phyloP scores from a whole-genome alignment of 2,113 vertebrate species.

The Lathamus discolor region DNA sequence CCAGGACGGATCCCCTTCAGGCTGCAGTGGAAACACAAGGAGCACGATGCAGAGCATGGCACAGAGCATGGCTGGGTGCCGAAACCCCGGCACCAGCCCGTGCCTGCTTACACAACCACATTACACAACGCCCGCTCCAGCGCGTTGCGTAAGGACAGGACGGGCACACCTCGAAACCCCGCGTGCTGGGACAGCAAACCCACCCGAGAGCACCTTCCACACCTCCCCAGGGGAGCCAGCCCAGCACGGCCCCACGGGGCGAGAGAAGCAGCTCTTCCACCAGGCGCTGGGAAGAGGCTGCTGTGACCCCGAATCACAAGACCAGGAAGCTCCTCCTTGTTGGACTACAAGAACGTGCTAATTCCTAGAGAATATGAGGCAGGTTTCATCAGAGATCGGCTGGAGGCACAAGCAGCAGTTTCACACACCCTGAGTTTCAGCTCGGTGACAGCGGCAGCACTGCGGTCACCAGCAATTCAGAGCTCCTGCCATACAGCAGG shows the following conservation, averaged over 20 bases:
- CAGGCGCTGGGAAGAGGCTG: accelerated
- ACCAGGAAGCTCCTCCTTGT: neutral
- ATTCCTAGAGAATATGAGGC: neutral
- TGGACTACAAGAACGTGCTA: neutral
- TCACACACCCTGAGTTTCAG: neutral
- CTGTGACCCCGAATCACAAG: neutral
- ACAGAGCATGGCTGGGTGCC: neutral
- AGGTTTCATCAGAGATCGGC: neutral
- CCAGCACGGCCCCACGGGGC: accelerated
- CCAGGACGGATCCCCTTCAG: neutral
- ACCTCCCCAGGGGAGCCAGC: neutral
- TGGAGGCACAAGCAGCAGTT: neutral
- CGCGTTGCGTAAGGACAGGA: neutral
- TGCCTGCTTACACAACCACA: constrained; percentile 20
- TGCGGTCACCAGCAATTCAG: accelerated
- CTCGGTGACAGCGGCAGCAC: neutral
- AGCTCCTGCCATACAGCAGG: neutral
- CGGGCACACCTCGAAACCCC: neutral
- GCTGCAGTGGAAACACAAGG: neutral
- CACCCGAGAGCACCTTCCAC: neutral
- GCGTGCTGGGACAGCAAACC: neutral
- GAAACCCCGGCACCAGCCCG: neutral
- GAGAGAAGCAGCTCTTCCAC: neutral
- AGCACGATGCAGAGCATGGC: neutral
- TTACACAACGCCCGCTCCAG: neutral